These are phyloP conservation scores for Brachyrhaphis roseni DNA, from an alignment of 2,797 vertebrate genomes.

Conservation along the genomic window DNA sequence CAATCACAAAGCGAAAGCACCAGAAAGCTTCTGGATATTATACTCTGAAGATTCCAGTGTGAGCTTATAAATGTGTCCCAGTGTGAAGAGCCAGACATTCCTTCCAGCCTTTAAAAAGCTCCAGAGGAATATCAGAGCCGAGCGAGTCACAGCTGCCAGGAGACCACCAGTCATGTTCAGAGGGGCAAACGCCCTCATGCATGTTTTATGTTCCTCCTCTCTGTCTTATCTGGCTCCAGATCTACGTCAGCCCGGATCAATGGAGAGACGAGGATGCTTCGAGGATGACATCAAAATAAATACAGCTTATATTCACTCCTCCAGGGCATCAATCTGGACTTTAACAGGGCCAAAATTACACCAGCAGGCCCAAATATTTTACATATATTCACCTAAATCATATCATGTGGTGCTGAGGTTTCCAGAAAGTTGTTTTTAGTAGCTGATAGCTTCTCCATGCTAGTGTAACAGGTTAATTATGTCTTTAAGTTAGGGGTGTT, in stretches of 20 bases:
- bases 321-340: background rate
- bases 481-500: too few species aligned
- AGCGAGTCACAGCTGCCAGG: constrained; percentile 67
- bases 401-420: background rate
- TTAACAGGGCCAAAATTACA: background rate
- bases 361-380: background rate
- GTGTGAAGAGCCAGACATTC: constrained; percentile 54
- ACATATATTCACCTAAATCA: background rate
- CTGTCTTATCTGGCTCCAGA: background rate
- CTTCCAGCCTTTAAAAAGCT: constrained; percentile 69
- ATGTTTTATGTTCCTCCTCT: background rate
- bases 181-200: constrained; percentile 5
- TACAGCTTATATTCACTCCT: background rate
- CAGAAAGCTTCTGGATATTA: background rate
- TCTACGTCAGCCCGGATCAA: background rate
- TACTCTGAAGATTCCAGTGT: constrained; percentile 27
- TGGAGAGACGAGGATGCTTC: background rate
- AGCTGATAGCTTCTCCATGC: background rate
- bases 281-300: background rate
- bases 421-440: background rate
- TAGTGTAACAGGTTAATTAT: too few species aligned
- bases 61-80: constrained; percentile 58
- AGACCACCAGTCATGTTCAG: constrained; percentile 46
- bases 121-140: constrained; percentile 53
- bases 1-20: background rate